Conservation (phyloP, 2,113 vertebrate species). For the Chlorodrepanis virens region DNA sequence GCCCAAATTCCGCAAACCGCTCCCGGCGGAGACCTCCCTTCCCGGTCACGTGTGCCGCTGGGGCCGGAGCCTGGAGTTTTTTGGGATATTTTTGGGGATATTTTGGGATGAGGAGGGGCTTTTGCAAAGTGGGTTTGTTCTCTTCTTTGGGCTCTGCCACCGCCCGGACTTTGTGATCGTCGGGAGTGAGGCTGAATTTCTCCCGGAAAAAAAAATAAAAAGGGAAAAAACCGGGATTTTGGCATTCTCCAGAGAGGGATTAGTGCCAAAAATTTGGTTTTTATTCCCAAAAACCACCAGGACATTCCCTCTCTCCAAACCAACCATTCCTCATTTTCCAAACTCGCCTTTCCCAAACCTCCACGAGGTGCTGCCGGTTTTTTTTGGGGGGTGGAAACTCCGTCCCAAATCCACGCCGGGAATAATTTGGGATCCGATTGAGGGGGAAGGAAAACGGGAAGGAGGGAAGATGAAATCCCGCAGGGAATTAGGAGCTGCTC, state of each 20-base stretch:
- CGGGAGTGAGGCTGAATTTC: not conserved
- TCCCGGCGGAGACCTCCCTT: too few species aligned
- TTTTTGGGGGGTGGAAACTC: too few species aligned
- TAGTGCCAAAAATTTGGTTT: too few species aligned
- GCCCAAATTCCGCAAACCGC: too few species aligned
- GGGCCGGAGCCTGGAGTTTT: too few species aligned
- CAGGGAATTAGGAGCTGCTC: not conserved
- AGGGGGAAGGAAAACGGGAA: not conserved
- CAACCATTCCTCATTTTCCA: not conserved
- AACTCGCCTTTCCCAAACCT: not conserved
- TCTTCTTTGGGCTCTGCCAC: too few species aligned
- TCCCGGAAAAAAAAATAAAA: not conserved
- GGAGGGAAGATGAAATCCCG: not conserved
- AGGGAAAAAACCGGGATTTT: not conserved
- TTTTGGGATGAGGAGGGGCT: too few species aligned
- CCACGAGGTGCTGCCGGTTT: not conserved
- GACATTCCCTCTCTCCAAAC: not conserved
- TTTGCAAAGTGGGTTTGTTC: not conserved
- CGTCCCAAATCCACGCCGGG: not conserved
- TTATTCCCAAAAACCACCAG: not conserved
- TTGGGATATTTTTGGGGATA: too few species aligned
- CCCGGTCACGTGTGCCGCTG: too few species aligned
- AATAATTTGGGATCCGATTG: not conserved
- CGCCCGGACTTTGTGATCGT: too few species aligned
- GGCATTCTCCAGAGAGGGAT: not conserved